Evolutionary conservation across 2,113 vertebrate genomes (phyloP), one percentile per base, ranked within the genome.

Genomic region (Petromus typicus): DNA sequence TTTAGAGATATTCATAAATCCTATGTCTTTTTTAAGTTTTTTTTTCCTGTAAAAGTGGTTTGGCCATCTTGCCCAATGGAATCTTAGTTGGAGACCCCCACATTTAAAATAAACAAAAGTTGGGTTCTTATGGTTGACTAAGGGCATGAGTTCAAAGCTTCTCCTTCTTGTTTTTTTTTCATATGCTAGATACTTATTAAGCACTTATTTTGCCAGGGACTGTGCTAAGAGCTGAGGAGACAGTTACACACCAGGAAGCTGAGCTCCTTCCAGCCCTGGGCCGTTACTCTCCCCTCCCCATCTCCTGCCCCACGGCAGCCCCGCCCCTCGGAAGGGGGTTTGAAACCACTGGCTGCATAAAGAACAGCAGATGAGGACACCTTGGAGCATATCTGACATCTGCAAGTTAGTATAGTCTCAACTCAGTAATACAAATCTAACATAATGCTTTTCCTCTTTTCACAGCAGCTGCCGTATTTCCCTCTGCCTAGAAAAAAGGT

Each of bases 61-160:
- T 96, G 83, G 75, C 86, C 84, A 16, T 40, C 54, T 80, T 89
- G 80, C 54, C 51, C 37, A 66, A 64, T 83, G 88, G 87, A 90
- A 76, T 90, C 73, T 61, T 71, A 64, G 23, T 89, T 93, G 43
- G 85, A 48, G 63, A 10, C 45, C 51, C 51, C 92, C 56, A 23
- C 34, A 12, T 93, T 94, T 95, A 97, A 97, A 91, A 93, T 81
- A 95, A 95, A 89, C 86, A 86, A 30, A 87, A 81, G 63, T 51
- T 25, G 75, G 67, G 87, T 91, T 89, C 14, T 92, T 51, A 48
- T 78, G 82, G 85, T 79, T 86, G 86, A 86, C 79, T 37, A 57
- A 80, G 93, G 83, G 67, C 71, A 18, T 61, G 48, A 54, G 66
- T 78, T 96, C 96, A 86, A 89, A 94, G 80, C 80, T 82, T n/a